Conservation (phyloP, 30 jellyfish, hydroid and myxozoan species). For the Aurelia sp. region DNA sequence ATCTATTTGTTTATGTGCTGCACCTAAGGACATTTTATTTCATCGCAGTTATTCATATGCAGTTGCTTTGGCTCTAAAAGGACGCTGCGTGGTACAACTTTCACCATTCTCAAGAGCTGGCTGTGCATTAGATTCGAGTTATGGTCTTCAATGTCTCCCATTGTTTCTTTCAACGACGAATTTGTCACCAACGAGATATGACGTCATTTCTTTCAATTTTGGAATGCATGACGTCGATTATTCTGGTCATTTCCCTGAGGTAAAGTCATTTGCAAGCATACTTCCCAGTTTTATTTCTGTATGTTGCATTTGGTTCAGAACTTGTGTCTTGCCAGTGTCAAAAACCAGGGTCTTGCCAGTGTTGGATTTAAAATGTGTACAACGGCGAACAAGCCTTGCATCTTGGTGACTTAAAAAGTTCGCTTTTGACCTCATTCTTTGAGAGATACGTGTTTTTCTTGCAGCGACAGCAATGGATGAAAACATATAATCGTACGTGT, state of each 20-base stretch:
- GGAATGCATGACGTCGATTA: constrained; percentile 94
- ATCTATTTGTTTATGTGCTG: no score
- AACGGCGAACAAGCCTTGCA: no score
- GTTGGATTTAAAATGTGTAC: no score
- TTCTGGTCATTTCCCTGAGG: constrained; percentile 86
- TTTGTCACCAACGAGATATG: constrained; percentile 85
- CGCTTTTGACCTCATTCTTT: no score
- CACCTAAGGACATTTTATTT: neutral
- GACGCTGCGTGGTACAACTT: constrained; percentile 84
- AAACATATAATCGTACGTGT: no score
- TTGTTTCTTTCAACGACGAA: constrained; percentile 74
- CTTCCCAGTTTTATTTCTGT: neutral
- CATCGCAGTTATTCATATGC: constrained; percentile 80
- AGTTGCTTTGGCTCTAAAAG: constrained; percentile 91
- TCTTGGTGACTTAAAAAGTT: no score
- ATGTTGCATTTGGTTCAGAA: no score
- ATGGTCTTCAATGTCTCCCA: constrained; percentile 87
- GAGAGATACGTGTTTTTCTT: no score
- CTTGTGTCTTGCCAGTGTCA: no score
- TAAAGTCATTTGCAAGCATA: neutral
- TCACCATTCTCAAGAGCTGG: constrained; percentile 95
- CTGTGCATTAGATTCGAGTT: constrained; percentile 79
- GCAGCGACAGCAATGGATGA: no score
- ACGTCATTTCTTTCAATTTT: constrained; percentile 83
- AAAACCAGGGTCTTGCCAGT: no score